A percentile compares a stretch with the other conserved stretches of the same genome.
These are phyloP conservation scores for Eulacestoma nigropectus DNA, from an alignment of 2,113 vertebrate genomes.

Conservation along the genomic window DNA sequence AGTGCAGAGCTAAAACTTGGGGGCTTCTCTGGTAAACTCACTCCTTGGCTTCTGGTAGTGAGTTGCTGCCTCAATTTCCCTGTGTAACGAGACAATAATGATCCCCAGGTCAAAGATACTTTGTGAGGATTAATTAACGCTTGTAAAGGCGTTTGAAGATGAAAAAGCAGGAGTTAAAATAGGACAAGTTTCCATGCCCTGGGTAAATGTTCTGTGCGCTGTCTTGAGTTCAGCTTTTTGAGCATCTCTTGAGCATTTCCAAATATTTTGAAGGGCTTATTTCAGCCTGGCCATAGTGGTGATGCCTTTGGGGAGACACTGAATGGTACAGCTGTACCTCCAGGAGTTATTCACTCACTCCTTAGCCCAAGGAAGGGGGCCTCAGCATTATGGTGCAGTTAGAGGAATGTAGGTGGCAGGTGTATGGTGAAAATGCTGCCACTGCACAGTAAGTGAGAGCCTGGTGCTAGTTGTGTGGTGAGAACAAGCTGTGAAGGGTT, in stretches of 20 bases:
- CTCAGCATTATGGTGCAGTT: background rate
- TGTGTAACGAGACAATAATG: background rate
- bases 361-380: background rate
- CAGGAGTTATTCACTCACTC: fast-evolving
- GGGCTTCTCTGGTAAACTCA: background rate
- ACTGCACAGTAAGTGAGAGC: background rate
- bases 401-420: background rate
- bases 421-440: background rate
- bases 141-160: background rate
- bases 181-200: background rate
- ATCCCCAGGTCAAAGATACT: background rate
- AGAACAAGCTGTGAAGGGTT: background rate
- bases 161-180: background rate
- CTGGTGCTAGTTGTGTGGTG: background rate
- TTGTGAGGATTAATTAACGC: background rate
- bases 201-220: background rate
- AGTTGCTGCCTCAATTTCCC: background rate
- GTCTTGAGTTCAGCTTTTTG: background rate
- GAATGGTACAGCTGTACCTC: background rate
- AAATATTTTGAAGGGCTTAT: background rate
- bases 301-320: background rate
- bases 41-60: fast-evolving
- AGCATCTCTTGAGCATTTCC: background rate
- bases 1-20: background rate
- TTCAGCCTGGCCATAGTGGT: background rate